phyloP scores from a whole-genome alignment of 2,888 invertebrate species.

The Hermaeophaga mercurialis region DNA sequence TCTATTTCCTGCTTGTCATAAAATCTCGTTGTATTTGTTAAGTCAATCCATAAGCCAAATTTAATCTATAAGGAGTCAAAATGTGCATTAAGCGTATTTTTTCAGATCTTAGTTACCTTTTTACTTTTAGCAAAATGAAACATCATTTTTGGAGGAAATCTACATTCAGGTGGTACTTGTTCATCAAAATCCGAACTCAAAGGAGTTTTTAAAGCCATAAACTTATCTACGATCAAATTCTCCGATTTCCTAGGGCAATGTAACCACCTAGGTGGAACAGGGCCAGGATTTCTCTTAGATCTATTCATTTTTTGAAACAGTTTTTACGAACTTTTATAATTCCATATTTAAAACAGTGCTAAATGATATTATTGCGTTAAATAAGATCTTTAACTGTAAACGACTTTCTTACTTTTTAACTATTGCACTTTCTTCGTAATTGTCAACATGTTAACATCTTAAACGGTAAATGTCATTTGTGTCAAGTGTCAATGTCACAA shows the following conservation, averaged over 20 bases:
- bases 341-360: background rate
- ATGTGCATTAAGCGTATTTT: background rate
- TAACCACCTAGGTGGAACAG: conserved; percentile 86
- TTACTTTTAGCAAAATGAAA: conserved; percentile 77
- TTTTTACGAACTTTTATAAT: background rate
- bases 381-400: background rate
- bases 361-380: background rate
- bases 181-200: conserved; percentile 80
- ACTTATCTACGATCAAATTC: conserved; percentile 76
- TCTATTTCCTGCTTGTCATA: conserved; percentile 86
- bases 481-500: too few relatives aligned
- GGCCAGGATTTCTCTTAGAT: conserved; percentile 60
- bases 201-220: conserved; percentile 95
- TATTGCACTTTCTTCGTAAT: background rate
- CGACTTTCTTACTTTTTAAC: background rate
- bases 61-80: conserved; percentile 65
- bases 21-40: conserved; percentile 94
- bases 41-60: conserved; percentile 94
- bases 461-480: too few relatives aligned
- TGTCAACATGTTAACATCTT: too few relatives aligned
- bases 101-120: conserved; percentile 62
- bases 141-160: conserved; percentile 88
- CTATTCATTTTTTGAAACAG: conserved; percentile 42
- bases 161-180: conserved; percentile 80
- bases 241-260: conserved; percentile 84